A percentile compares a stretch with the other conserved stretches of the same genome.
phyloP scores from a whole-genome alignment of 2,113 vertebrate genomes.

The Psilopsiagon aurifrons region DNA sequence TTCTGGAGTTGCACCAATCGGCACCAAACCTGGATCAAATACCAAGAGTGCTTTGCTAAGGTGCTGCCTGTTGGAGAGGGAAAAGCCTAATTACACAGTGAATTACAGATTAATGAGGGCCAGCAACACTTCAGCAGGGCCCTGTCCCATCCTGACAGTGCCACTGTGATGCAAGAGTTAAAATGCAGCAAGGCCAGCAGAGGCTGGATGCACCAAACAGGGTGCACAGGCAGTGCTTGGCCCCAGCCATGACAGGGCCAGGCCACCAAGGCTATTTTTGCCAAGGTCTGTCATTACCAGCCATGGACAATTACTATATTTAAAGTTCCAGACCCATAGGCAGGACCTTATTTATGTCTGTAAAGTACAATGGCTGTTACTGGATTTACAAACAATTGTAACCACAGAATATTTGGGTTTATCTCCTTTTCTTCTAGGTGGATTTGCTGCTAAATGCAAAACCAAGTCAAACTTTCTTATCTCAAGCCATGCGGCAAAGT shows the following conservation, averaged over 20 bases:
- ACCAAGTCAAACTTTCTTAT: accelerated
- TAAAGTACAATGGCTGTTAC: neutral
- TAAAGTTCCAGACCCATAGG: conserved; percentile 28
- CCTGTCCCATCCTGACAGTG: neutral
- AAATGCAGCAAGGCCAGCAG: neutral
- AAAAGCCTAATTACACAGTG: neutral
- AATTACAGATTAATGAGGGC: neutral
- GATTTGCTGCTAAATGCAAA: neutral
- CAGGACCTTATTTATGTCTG: neutral
- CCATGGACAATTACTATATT: conserved; percentile 51
- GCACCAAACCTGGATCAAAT: neutral
- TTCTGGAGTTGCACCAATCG: neutral
- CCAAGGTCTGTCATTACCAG: conserved; percentile 64
- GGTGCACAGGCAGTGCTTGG: neutral
- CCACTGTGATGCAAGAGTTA: neutral
- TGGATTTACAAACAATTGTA: neutral
- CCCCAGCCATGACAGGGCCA: neutral
- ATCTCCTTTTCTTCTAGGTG: neutral
- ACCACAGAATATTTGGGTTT: neutral
- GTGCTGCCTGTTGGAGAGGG: neutral
- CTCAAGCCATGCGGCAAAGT: neutral
- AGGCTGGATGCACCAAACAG: neutral
- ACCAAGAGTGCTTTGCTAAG: no score
- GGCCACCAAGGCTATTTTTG: conserved; percentile 72
- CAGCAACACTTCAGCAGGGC: neutral